These are phyloP conservation scores for Chaetodon trifasciatus DNA, from an alignment of 2,797 vertebrate genomes.

Conservation along the genomic window DNA sequence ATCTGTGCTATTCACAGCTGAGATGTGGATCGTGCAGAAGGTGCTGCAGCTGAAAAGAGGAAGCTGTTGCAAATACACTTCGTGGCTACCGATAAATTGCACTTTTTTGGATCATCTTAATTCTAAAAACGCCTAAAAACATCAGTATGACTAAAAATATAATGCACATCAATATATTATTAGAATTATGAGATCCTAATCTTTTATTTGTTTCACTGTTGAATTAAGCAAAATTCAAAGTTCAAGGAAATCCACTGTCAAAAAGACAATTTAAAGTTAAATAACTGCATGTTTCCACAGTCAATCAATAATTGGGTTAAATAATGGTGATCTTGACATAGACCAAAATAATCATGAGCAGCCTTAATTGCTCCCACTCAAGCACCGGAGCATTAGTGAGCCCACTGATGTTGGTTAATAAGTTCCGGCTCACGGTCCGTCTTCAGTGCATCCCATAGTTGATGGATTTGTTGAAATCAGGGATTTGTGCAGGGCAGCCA, in stretches of 20 bases:
- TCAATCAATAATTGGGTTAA: no score
- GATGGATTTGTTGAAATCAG: not conserved
- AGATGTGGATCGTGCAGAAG: not conserved
- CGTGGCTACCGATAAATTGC: not conserved
- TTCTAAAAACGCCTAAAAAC: no score
- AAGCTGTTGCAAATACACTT: not conserved
- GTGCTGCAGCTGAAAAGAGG: not conserved
- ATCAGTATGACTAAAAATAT: no score
- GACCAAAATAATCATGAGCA: no score
- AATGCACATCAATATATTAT: no score
- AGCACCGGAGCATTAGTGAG: not conserved
- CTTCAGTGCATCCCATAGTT: slow-evolving; percentile 17
- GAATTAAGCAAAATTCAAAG: no score
- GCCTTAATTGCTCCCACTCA: not conserved
- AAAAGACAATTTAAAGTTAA: no score
- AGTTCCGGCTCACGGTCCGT: not conserved
- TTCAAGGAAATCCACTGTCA: no score
- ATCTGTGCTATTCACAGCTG: not conserved
- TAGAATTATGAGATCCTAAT: no score
- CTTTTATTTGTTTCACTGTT: no score
- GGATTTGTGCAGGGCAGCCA: not conserved
- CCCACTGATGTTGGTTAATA: not conserved
- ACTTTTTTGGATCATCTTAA: not conserved
- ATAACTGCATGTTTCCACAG: no score
- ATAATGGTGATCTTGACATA: no score